Conservation (phyloP, 2,888 invertebrate genomes). For the Steinernema carpocapsae region DNA sequence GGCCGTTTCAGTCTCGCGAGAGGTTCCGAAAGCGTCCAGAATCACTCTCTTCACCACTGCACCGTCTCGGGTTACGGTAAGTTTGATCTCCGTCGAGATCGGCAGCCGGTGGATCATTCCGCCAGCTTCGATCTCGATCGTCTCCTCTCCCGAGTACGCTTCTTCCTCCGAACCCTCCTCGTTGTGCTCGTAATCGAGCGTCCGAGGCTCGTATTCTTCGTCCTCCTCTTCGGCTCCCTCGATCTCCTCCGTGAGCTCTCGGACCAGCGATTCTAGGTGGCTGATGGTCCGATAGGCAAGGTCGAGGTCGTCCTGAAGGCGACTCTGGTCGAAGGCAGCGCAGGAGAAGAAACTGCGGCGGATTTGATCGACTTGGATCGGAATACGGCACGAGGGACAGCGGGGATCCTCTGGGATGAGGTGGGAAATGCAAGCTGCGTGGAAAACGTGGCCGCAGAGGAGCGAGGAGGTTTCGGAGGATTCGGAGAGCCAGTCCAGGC, state of each 20-base stretch:
- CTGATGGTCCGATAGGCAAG: neutral
- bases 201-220: neutral
- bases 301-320: neutral
- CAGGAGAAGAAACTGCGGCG: constrained; percentile 6
- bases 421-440: neutral
- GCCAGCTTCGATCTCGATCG: too few relatives aligned
- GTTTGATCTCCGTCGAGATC: too few relatives aligned
- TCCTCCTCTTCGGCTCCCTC: neutral
- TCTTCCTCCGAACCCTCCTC: neutral
- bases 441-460: constrained; percentile 5
- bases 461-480: neutral
- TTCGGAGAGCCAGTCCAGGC: constrained; percentile 10
- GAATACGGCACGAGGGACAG: neutral
- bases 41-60: too few relatives aligned
- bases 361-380: neutral
- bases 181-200: neutral
- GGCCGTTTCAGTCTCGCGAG: too few relatives aligned
- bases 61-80: too few relatives aligned
- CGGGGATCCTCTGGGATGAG: neutral
- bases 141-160: neutral
- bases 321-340: neutral
- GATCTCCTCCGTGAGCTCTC: neutral
- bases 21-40: too few relatives aligned
- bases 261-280: neutral
- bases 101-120: too few relatives aligned